Conservation (phyloP, 2,888 invertebrate species). For the Rapana venosa region DNA sequence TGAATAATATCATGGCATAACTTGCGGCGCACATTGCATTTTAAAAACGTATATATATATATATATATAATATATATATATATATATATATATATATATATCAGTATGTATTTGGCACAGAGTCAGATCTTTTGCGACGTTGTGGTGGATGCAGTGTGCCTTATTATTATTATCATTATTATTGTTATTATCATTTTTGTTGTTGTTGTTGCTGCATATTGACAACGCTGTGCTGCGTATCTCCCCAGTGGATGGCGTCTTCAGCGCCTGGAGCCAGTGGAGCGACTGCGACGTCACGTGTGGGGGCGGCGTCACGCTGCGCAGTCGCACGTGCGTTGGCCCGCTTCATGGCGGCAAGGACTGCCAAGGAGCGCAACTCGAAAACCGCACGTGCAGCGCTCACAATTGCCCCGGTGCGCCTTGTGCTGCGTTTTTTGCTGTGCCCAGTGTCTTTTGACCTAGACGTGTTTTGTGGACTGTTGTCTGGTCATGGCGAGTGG, state of each 20-base stretch:
- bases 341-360: conserved; percentile 61
- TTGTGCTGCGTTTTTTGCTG: not conserved
- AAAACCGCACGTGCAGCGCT: conserved; percentile 50
- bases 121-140: no score
- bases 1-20: no score
- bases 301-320: conserved; percentile 42
- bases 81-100: no score
- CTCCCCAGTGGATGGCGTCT: conserved; percentile 43
- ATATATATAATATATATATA: no score
- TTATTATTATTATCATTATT: no score
- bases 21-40: no score
- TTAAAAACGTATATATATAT: no score
- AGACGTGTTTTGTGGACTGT: not conserved
- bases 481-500: not conserved
- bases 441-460: no score
- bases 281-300: conserved; percentile 45
- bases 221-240: not conserved
- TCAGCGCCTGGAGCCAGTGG: conserved; percentile 46
- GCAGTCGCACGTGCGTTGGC: conserved; percentile 59
- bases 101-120: no score
- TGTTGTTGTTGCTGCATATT: no score
- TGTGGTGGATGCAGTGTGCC: not conserved
- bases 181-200: no score
- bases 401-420: conserved; percentile 59
- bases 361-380: conserved; percentile 57